Base-by-base conservation (phyloP, 2,113 vertebrate genomes). In the Maccullochella peelii region DNA sequence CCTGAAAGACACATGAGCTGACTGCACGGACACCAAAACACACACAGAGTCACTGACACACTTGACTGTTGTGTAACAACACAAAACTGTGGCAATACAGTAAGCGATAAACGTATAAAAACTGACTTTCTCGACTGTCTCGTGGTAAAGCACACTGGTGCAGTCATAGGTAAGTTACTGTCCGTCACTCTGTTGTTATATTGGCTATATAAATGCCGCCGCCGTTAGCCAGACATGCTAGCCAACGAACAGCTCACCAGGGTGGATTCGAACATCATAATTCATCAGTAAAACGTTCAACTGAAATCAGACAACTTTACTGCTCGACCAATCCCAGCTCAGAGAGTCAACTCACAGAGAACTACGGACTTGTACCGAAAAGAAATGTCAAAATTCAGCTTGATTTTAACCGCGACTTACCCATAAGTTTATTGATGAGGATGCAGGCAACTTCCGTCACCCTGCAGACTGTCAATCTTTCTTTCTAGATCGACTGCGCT, bases 201-300 rank as follows among this genome's bases (percentile, higher is more conserved):
- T 16, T n/a, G 7, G 14, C 23, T 5, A 47, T 54, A 38, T 12
- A 69, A 55, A 40, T 40, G 66, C 38, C 6, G 12, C 30, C 23
- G 36, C 63, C 52, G 72, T 83, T 88, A 92, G 89, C 89, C 21
- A 18, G 8, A 1, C n/a, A 82, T 80, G 91, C 86, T 92, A 91
- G 11, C 78, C 18, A 70, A 25, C 44, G 67, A 38, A 18, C 65
- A 54, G 52, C 66, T 47, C 57, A 18, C 12, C 27, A 8, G 59
- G 47, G 38, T 23, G 33, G 59, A 59, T 49, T 84, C 47, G 68
- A 21, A 30, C 33, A 21, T 68, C 8, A 30, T 18, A 18, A 18
- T 36, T 21, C 3, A 73, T 44, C 38, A 44, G 1, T 27, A 16
- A 25, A 36, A 66, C 7, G 4, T 2, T 38, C 1, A 27, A 3